Base-by-base conservation (phyloP, 2,797 vertebrate species). In the Neostethus bicornis region DNA sequence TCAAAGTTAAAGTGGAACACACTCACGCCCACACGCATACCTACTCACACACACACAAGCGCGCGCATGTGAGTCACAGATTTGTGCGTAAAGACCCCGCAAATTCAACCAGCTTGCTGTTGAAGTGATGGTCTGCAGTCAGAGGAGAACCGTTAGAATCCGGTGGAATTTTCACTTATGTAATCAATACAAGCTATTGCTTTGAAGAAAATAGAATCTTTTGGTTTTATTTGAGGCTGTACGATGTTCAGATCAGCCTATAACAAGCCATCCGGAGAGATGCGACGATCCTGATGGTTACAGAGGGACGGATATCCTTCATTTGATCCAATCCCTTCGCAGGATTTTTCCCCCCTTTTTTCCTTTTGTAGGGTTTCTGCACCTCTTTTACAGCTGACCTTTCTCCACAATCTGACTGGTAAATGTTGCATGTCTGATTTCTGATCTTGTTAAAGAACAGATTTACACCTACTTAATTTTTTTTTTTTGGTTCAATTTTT, bases 81-180 rank as follows among this genome's bases (percentile, higher is more conserved):
- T 68, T 61, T 46, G 77, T 28, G 77, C 69, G 55, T 32, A 61
- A 66, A 78, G 79, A 73, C 66, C n/a, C n/a, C 72, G 69, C 51
- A 80, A 71, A 69, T 77, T 77, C 61, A 70, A 44, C 73, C 75
- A 80, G 86, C 79, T 87, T 85, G 62, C 80, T 73, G 79, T 88
- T 86, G 83, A 54, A 87, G 79, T 86, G 84, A 84, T 85, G 86
- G 80, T 84, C 81, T 84, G 84, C 84, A 78, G 80, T 69, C 79
- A 71, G 75, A 66, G 51, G 50, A 74, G 73, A 60, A 70, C 68
- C 73, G 62, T 84, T 79, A 83, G 79, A 69, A 87, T 72, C 66
- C 75, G 73, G 77, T 79, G 81, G 79, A 66, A 77, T 80, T 66
- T 65, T 81, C 52, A 43, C 72, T 83, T 74, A 73, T 87, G 70